Base-by-base conservation (phyloP, 2,113 vertebrate genomes). In the Ia io region DNA sequence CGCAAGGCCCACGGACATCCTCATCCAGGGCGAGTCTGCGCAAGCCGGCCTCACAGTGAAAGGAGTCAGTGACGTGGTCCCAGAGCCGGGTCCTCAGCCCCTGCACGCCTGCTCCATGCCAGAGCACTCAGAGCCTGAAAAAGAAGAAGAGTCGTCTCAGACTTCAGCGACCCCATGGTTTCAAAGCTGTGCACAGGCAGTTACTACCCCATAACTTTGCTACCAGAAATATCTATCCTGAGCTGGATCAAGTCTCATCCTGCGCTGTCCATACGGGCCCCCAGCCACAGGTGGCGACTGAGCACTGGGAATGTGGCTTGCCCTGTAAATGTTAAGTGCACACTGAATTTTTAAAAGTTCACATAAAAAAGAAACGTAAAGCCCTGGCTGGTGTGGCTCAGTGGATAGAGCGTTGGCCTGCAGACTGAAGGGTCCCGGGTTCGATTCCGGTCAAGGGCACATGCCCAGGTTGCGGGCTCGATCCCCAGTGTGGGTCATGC, bases 1-100 rank as follows among this genome's bases (percentile, higher is more conserved):
- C 1, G 83, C 95, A 61, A 96, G 98, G 95, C 98, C 98, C 97
- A 98, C 97, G 98, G 98, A 98, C 98, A 99, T 99, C 97, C 97
- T 97, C 90, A 77, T 96, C 20, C 1, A 37, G 4, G 1, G 1
- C 74, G 0, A 92, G 1, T 1, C 76, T 30, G 95, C 88, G 97
- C 96, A 93, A 91, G 93, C 85, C 0, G 0, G 61, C 94, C 80
- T 95, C 78, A 20, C 11, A 0, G 67, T 63, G 86, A 94, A 73
- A 63, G 51, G 69, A 71, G 96, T 63, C 78, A 95, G 77, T 44
- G 84, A 93, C 0, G 16, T 85, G 94, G 95, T 23, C 44, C 86
- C 84, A 83, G 95, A 77, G 90, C 83, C 56, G 93, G 89, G 92
- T 97, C 90, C 76, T 88, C 97, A 96, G 69, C 84, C 94, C 96